Evolutionary conservation across 2,797 vertebrate species (phyloP).

Genomic region (Corythornis leucogaster): DNA sequence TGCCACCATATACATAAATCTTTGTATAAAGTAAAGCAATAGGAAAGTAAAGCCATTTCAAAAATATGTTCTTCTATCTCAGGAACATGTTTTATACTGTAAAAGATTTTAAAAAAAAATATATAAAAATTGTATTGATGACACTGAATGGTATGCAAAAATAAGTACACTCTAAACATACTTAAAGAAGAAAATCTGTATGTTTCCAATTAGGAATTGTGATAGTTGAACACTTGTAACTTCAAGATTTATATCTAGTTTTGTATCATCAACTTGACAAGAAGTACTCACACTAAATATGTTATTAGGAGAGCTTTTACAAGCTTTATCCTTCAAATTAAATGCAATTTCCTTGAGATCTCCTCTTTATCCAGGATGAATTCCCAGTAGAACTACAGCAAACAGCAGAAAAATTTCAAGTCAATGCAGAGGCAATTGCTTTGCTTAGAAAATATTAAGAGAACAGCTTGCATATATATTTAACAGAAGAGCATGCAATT

Average conservation of each 20-base stretch:
- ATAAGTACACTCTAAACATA: neutral
- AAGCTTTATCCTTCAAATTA: slow-evolving; percentile 10
- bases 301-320: neutral
- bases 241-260: neutral
- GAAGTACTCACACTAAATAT: neutral
- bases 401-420: neutral
- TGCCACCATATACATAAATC: fast-evolving
- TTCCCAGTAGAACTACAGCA: neutral
- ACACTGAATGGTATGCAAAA: neutral
- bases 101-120: neutral
- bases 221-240: neutral
- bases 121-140: neutral
- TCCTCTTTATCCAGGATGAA: neutral
- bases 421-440: slow-evolving; percentile 15
- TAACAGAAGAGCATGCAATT: neutral
- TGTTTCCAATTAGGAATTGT: neutral
- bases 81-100: neutral
- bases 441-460: neutral
- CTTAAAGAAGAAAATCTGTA: neutral
- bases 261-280: neutral
- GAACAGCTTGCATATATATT: neutral
- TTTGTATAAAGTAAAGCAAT: neutral
- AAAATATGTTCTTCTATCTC: neutral
- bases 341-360: neutral
- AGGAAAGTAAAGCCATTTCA: neutral